A percentile compares a stretch with the other conserved stretches of the same genome.
phyloP scores from a whole-genome alignment of 2,113 vertebrate genomes.

The Clarias batrachus region DNA sequence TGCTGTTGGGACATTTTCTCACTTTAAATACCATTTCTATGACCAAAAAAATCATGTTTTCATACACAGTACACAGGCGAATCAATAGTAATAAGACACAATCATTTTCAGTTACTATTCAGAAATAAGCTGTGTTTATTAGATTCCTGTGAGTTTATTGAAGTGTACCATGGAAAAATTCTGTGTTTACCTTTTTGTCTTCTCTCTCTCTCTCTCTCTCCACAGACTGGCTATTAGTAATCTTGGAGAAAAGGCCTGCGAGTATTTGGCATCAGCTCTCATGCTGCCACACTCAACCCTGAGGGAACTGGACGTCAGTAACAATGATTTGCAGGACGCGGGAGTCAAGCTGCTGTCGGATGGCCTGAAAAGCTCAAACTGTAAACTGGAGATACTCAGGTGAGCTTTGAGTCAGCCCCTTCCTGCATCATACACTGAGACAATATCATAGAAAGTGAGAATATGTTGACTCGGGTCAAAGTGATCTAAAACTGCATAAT shows the following conservation, averaged over 20 bases:
- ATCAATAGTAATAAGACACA: neutral
- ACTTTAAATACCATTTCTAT: no score
- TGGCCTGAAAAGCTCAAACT: neutral
- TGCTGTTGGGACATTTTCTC: no score
- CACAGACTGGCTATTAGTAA: slow-evolving; percentile 16
- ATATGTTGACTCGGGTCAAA: no score
- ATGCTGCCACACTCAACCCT: neutral
- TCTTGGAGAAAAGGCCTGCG: slow-evolving; percentile 20
- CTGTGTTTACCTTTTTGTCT: neutral
- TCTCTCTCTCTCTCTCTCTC: neutral
- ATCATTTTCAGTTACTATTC: neutral
- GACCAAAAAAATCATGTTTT: neutral
- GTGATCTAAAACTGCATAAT: no score
- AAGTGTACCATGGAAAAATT: neutral
- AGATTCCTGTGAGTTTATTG: neutral
- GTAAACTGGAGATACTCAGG: slow-evolving; percentile 1
- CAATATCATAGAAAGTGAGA: no score
- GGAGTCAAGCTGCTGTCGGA: slow-evolving; percentile 23
- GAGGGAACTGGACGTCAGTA: slow-evolving; percentile 26
- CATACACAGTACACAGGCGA: neutral
- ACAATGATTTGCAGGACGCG: slow-evolving; percentile 17
- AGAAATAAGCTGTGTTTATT: neutral
- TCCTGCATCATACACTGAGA: neutral
- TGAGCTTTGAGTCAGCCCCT: neutral
- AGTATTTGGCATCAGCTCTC: slow-evolving; percentile 4